Conservation (phyloP, 1,140 invertebrate genomes). For the Apis florea region DNA sequence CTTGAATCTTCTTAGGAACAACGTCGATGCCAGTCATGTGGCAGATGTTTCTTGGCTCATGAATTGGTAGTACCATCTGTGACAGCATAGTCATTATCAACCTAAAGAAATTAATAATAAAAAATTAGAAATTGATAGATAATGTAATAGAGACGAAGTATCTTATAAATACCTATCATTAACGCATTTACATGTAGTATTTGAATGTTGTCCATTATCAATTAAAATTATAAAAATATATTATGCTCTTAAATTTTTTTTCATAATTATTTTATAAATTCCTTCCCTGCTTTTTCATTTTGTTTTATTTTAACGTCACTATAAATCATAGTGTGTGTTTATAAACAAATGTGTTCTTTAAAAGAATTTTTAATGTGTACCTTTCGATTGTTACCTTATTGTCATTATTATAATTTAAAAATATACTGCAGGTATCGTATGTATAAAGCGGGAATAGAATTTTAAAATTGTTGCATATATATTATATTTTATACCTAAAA, state of each 20-base stretch:
- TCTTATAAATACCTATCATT: conserved; percentile 38
- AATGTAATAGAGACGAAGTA: conserved; percentile 6
- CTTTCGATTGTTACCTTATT: conserved; percentile 13
- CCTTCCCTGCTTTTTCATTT: conserved; percentile 16
- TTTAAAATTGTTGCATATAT: neutral
- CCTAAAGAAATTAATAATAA: conserved; percentile 63
- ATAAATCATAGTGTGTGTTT: conserved; percentile 19
- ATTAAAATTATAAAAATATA: conserved; percentile 35
- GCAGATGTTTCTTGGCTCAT: conserved; percentile 43
- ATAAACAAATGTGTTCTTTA: conserved; percentile 4
- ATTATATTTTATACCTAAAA: conserved; percentile 12
- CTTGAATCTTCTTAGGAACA: conserved; percentile 32
- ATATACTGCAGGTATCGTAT: conserved; percentile 44
- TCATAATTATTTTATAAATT: conserved; percentile 22
- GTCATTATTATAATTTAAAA: conserved; percentile 19
- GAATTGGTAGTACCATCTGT: conserved; percentile 36
- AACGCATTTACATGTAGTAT: conserved; percentile 21
- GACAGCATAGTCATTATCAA: conserved; percentile 55
- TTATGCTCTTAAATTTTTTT: conserved; percentile 23
- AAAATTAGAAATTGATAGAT: conserved; percentile 44
- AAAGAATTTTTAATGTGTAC: conserved; percentile 22
- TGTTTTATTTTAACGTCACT: conserved; percentile 19
- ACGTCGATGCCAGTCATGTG: conserved; percentile 63
- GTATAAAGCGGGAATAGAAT: conserved; percentile 46
- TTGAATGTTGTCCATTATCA: conserved; percentile 36